phyloP scores from a whole-genome alignment of 1,140 invertebrate species.

The Limonius californicus region DNA sequence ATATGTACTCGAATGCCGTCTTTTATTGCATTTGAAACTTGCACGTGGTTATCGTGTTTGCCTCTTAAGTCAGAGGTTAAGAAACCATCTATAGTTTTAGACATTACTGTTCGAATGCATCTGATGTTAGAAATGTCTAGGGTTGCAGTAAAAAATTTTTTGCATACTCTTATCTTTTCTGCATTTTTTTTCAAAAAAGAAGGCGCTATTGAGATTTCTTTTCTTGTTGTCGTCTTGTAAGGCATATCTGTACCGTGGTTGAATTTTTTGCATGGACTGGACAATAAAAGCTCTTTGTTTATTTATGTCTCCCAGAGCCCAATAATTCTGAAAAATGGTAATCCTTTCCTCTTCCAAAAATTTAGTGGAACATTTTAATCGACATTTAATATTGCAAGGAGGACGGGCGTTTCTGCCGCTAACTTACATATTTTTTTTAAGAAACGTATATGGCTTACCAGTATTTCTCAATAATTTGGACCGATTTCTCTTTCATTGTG shows the following conservation, averaged over 20 bases:
- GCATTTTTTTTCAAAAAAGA: neutral
- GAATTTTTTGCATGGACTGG: slow-evolving; percentile 1
- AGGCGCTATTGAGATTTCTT: neutral
- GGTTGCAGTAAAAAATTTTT: neutral
- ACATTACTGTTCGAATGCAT: neutral
- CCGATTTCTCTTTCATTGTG: no score
- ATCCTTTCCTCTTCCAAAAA: neutral
- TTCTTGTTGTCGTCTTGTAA: no score
- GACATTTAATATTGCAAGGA: slow-evolving; percentile 3
- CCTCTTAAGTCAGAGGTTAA: neutral
- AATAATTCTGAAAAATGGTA: neutral
- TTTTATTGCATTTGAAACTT: neutral
- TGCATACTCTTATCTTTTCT: neutral
- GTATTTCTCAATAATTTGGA: no score
- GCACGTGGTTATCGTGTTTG: neutral
- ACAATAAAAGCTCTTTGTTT: slow-evolving; percentile 5
- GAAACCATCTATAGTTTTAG: neutral
- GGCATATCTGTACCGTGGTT: slow-evolving; percentile 5
- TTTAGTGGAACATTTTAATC: slow-evolving; percentile 6
- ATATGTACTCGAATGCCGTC: neutral
- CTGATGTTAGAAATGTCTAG: neutral
- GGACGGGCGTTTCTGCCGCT: no score
- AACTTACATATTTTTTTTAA: no score
- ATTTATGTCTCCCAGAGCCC: neutral
- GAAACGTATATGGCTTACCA: no score